Percentiles rank a stretch among this genome's conserved stretches.
These are phyloP conservation scores for Podargus strigoides DNA, from an alignment of 2,797 vertebrate genomes.

Conservation along the genomic window DNA sequence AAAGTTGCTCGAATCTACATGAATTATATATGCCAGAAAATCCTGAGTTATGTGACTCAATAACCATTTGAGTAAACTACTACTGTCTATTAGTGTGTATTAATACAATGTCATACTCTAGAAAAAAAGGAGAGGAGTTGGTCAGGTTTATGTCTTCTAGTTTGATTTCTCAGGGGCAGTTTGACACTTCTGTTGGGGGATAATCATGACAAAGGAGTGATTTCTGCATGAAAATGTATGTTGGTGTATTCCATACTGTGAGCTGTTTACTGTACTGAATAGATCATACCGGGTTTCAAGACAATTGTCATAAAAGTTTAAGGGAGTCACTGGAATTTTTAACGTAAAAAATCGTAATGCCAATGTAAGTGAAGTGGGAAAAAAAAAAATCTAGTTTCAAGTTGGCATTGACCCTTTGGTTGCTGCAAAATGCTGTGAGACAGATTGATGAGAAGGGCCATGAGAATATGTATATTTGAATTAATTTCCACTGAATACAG, in stretches of 20 bases:
- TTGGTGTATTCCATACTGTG: not conserved
- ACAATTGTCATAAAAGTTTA: not conserved
- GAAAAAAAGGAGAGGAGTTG: not conserved
- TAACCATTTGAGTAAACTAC: not conserved
- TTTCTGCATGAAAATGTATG: not conserved
- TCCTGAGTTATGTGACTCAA: not conserved
- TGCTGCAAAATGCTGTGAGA: not conserved
- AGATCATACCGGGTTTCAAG: not conserved
- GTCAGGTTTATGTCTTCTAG: not conserved
- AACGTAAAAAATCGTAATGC: not conserved
- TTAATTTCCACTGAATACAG: not conserved
- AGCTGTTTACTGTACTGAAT: not conserved
- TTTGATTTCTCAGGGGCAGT: not conserved
- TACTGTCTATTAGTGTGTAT: not conserved
- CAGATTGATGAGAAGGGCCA: not conserved
- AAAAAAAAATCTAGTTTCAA: not conserved
- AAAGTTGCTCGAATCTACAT: not conserved
- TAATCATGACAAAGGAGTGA: not conserved
- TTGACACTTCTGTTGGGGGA: not conserved
- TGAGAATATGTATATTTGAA: not conserved
- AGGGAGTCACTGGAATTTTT: not conserved
- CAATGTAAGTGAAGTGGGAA: not conserved
- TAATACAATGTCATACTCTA: not conserved
- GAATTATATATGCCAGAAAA: not conserved
- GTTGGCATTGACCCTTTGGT: not conserved